phyloP scores from a whole-genome alignment of 2,888 invertebrate genomes.

The Dendrolimus pini region DNA sequence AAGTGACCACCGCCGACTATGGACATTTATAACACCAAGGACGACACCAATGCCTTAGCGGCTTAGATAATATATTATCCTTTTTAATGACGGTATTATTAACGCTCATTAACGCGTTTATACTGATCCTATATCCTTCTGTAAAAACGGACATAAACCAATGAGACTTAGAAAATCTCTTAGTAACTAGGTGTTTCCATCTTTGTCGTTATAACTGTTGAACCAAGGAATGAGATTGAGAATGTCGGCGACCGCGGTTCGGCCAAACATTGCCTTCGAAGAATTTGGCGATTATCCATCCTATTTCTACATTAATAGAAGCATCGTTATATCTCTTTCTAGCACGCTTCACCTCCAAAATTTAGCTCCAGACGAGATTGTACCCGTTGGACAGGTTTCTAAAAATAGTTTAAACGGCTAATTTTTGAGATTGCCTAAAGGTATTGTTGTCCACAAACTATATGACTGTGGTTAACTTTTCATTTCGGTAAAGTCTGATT shows the following conservation, averaged over 20 bases:
- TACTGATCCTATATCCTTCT: no score
- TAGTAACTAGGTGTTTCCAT: background rate
- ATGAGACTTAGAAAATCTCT: background rate
- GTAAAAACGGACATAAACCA: no score
- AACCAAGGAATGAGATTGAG: background rate
- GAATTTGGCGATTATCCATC: background rate
- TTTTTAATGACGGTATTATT: no score
- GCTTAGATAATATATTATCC: no score
- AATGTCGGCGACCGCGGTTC: background rate
- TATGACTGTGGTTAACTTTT: no score
- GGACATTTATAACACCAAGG: no score
- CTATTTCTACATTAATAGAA: background rate
- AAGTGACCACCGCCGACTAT: no score
- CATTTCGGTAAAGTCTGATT: no score
- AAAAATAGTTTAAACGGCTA: background rate
- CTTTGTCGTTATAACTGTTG: background rate
- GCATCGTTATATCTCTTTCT: background rate
- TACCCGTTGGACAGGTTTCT: background rate
- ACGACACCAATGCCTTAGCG: no score
- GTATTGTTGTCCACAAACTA: background rate
- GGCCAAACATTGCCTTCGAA: background rate
- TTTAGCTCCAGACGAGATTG: background rate
- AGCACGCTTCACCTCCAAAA: background rate
- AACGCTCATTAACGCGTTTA: no score
- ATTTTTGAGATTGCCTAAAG: background rate